Percentiles rank a stretch among this genome's conserved stretches.
phyloP scores from a whole-genome alignment of 2,113 vertebrate species.

The Cheirogaleus medius region DNA sequence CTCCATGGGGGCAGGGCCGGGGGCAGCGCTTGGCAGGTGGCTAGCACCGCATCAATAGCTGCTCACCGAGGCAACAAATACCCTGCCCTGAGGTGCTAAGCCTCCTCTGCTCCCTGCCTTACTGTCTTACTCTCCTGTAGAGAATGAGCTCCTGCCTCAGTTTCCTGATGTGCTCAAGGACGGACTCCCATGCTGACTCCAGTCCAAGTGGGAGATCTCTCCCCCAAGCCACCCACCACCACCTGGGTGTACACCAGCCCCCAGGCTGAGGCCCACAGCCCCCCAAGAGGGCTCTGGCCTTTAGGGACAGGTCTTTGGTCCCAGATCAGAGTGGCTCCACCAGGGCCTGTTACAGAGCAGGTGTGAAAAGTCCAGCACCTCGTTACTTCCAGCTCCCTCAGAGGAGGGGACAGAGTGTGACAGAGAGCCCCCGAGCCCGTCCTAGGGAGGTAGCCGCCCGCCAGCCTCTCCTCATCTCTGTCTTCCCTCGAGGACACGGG shows the following conservation, averaged over 20 bases:
- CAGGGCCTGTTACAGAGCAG: background rate
- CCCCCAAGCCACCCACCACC: background rate
- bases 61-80: background rate
- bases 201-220: background rate
- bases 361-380: background rate
- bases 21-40: background rate
- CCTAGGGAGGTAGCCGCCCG: background rate
- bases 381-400: background rate
- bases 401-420: background rate
- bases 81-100: accelerated
- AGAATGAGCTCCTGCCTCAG: background rate
- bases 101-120: background rate
- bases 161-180: too few species aligned
- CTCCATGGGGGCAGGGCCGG: background rate
- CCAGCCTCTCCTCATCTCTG: background rate
- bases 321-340: background rate
- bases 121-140: too few species aligned
- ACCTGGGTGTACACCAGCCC: background rate
- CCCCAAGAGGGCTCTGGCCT: background rate
- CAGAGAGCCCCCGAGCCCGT: background rate
- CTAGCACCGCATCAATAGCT: background rate
- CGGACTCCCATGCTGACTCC: background rate
- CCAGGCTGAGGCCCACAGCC: background rate
- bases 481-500: background rate
- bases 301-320: background rate